These are phyloP conservation scores for Apodemia duryi DNA, from an alignment of 2,888 invertebrate species.

Conservation along the genomic window DNA sequence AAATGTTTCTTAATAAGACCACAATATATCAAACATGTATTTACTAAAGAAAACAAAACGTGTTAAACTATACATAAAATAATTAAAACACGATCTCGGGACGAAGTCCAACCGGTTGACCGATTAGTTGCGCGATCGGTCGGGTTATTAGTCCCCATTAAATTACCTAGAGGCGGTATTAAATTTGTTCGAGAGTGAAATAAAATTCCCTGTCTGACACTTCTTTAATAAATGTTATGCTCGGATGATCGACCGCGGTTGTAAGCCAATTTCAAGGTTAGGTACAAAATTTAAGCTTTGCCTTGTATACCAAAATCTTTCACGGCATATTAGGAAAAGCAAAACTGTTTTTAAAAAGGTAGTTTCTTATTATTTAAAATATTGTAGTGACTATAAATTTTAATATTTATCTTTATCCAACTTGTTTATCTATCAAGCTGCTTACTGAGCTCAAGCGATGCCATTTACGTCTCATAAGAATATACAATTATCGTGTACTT, in stretches of 20 bases:
- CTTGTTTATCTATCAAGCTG: too few relatives aligned
- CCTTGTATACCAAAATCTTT: not conserved
- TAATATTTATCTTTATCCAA: too few relatives aligned
- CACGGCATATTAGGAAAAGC: not conserved
- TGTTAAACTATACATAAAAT: conserved; percentile 7
- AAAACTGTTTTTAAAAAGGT: too few relatives aligned
- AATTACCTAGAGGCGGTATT: conserved; percentile 53
- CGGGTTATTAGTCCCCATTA: conserved; percentile 48
- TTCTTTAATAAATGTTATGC: conserved; percentile 24
- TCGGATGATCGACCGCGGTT: conserved; percentile 8
- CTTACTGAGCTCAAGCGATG: too few relatives aligned
- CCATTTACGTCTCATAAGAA: too few relatives aligned
- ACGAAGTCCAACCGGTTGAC: conserved; percentile 36
- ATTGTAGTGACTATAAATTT: too few relatives aligned
- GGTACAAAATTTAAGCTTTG: not conserved
- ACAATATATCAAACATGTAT: not conserved
- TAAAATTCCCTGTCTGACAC: conserved; percentile 51
- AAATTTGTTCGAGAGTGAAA: conserved; percentile 51
- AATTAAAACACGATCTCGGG: not conserved
- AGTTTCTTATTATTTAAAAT: too few relatives aligned
- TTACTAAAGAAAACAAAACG: conserved; percentile 3
- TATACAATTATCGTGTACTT: too few relatives aligned
- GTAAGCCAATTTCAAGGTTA: conserved; percentile 8
- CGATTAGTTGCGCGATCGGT: conserved; percentile 53
- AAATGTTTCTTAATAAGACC: not conserved